phyloP scores from a whole-genome alignment of 1,140 invertebrate genomes.

The Calliphora vicina region DNA sequence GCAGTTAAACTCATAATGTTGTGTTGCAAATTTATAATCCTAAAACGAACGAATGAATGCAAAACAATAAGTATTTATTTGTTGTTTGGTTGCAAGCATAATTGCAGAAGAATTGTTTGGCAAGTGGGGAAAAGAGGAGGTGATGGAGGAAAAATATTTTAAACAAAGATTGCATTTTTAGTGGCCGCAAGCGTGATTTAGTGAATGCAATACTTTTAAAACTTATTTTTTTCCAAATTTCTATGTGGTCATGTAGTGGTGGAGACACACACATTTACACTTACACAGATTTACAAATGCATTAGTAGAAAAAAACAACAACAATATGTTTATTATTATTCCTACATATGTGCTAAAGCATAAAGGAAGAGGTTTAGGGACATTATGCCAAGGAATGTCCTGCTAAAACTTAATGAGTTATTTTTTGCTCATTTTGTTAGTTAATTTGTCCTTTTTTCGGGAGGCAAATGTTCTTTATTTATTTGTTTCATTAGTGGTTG shows the following conservation, averaged over 20 bases:
- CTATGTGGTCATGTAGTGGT: background rate
- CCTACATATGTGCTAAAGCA: background rate
- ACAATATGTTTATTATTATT: background rate
- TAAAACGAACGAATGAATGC: background rate
- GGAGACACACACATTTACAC: background rate
- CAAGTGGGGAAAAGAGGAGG: background rate
- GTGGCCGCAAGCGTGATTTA: conserved; percentile 55
- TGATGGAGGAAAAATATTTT: background rate
- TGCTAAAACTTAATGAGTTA: conserved; percentile 44
- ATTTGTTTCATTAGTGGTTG: conserved; percentile 20
- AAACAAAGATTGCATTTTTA: conserved; percentile 29
- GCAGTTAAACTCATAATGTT: background rate
- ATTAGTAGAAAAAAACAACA: background rate
- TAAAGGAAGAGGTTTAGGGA: background rate
- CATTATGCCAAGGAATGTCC: conserved; percentile 47
- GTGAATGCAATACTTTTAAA: conserved; percentile 57
- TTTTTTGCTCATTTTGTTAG: conserved; percentile 26
- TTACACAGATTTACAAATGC: background rate
- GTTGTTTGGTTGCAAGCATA: conserved; percentile 8
- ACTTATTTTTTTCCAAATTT: conserved; percentile 31
- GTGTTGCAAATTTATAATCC: background rate
- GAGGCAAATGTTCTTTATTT: background rate
- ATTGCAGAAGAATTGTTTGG: background rate
- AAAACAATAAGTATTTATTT: conserved; percentile 16
- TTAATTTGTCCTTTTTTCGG: conserved; percentile 10